These are phyloP conservation scores for Zeuzera pyrina DNA, from an alignment of 2,888 invertebrate genomes.

Conservation along the genomic window DNA sequence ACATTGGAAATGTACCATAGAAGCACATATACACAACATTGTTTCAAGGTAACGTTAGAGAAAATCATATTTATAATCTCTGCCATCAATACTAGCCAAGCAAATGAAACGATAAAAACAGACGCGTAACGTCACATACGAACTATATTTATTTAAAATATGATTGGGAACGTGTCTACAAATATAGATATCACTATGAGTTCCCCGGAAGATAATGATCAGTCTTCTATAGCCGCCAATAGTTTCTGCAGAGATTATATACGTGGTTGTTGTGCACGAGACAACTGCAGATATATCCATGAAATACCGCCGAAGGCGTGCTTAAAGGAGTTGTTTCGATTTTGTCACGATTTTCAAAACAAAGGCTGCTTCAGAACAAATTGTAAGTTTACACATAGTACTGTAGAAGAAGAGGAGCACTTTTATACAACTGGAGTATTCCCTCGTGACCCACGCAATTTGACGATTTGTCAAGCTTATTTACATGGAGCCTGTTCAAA, in stretches of 20 bases:
- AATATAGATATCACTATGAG: constrained; percentile 30
- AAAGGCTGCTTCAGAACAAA: constrained; percentile 76
- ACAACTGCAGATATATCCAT: constrained; percentile 66
- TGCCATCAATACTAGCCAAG: too few species aligned
- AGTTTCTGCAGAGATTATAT: constrained; percentile 66
- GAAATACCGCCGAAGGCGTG: constrained; percentile 45
- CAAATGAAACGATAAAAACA: too few species aligned
- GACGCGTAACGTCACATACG: too few species aligned
- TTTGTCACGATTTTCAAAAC: constrained; percentile 79
- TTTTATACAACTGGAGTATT: constrained; percentile 77
- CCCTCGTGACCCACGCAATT: constrained; percentile 55
- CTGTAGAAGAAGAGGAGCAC: constrained; percentile 78
- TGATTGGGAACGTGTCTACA: constrained; percentile 29
- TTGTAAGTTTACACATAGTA: constrained; percentile 81
- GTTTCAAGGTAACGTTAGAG: too few species aligned
- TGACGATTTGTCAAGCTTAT: constrained; percentile 75
- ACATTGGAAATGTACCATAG: too few species aligned
- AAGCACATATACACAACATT: too few species aligned
- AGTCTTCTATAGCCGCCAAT: constrained; percentile 22
- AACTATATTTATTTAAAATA: too few species aligned
- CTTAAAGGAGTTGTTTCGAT: constrained; percentile 58
- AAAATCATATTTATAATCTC: too few species aligned
- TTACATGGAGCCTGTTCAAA: constrained; percentile 72
- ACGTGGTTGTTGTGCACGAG: constrained; percentile 64
- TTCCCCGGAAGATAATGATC: constrained; percentile 37